Base-by-base conservation (phyloP, 2,113 vertebrate species). In the Hippocampus abdominalis region DNA sequence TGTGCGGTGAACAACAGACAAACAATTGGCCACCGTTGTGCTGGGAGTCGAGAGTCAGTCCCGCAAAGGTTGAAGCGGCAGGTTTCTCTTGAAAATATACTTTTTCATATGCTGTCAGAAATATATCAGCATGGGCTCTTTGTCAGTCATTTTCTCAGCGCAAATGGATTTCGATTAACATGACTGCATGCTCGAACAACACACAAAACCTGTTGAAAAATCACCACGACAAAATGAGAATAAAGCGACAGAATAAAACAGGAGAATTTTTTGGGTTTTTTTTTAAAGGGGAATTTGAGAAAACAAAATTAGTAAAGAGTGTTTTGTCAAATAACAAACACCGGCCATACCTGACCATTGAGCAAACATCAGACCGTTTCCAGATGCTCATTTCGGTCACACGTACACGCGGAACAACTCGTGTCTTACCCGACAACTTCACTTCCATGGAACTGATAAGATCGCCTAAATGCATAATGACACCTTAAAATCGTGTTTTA, bases 401-500 rank as follows among this genome's bases (percentile, higher is more conserved):
- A 48, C 66, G 62, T 40, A 56, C 72, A 48, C 62, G 65, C 40
- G 63, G 73, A 82, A 82, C 83, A 87, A 86, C 75, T 85, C 83
- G 74, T 49, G 78, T 87, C 81, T 81, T 64, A 68, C 80, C 84
- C 23, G 15, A 69, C 75, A 77, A 61, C 72, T 84, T 74, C 62
- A 79, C 84, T 29, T 78, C 77, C 78, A 80, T 86, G 83, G 87
- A 88, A 88, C 81, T 90, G 80, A 89, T 88, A 86, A 83, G 84
- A 80, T 83, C 82, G 76, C 83, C 87, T 86, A 85, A 89, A 92
- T 83, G 81, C 69, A 81, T 89, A 92, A 89, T 88, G 89, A 85
- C 87, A 87, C 83, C 85, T 91, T 90, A 89, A 84, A 85, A 87
- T 82, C 77, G 80, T 81, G 78, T 88, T 87, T 82, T 83, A 79